A percentile compares a stretch with the other conserved stretches of the same genome.
phyloP scores from a whole-genome alignment of 2,888 invertebrate genomes.

The Nomada lathburiana region DNA sequence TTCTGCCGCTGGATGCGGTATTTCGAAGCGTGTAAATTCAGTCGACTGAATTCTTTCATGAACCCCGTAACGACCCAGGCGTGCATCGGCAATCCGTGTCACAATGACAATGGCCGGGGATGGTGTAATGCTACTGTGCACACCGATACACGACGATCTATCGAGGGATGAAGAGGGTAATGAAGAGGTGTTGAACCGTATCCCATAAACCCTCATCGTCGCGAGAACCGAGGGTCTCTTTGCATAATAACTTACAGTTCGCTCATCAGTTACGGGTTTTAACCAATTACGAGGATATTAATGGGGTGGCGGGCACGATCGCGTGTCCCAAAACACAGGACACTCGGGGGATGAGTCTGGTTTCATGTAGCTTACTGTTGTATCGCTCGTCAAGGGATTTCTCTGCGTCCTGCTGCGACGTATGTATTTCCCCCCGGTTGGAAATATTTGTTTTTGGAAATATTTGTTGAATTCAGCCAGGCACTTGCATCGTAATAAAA shows the following conservation, averaged over 20 bases:
- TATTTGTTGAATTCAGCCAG: conserved; percentile 22
- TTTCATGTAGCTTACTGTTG: conserved; percentile 44
- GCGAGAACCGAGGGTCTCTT: conserved; percentile 76
- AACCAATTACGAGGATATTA: conserved; percentile 82
- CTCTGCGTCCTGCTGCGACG: conserved; percentile 49
- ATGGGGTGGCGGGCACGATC: conserved; percentile 49
- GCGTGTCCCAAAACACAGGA: conserved; percentile 55
- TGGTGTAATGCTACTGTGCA: conserved; percentile 61
- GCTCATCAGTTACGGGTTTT: conserved; percentile 84
- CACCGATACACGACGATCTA: conserved; percentile 64
- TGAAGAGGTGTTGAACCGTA: conserved; percentile 84
- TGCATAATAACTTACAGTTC: conserved; percentile 82
- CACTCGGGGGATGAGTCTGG: conserved; percentile 48
- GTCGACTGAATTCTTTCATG: conserved; percentile 64
- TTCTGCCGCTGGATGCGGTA: conserved; percentile 32
- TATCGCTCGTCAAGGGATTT: conserved; percentile 57
- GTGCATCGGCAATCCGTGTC: conserved; percentile 62
- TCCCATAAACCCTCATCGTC: conserved; percentile 80
- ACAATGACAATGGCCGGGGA: conserved; percentile 65
- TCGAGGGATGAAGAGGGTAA: conserved; percentile 80
- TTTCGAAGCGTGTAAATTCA: conserved; percentile 61
- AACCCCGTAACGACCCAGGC: conserved; percentile 62
- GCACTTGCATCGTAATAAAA: not conserved
- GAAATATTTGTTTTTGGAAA: conserved; percentile 46
- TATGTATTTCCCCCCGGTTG: conserved; percentile 14